Conservation (phyloP, 2,797 vertebrate genomes). For the Discoglossus pictus region DNA sequence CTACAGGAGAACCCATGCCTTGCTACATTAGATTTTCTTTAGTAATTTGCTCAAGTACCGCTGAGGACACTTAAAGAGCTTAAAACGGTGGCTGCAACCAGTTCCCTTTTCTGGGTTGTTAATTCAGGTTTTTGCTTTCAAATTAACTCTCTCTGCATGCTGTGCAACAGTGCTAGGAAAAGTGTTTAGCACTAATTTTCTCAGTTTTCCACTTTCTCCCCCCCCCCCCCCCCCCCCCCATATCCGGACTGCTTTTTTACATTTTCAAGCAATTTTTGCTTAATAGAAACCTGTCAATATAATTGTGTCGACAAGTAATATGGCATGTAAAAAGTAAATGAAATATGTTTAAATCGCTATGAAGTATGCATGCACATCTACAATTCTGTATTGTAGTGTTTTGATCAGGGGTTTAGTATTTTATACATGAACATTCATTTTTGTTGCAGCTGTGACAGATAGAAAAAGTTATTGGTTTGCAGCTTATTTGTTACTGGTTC, state of each 20-base stretch:
- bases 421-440: neutral
- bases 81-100: conserved; percentile 80
- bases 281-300: too few relatives aligned
- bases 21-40: conserved; percentile 87
- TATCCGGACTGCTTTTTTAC: conserved; percentile 61
- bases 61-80: conserved; percentile 85
- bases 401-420: neutral
- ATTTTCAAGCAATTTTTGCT: too few relatives aligned
- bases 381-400: neutral
- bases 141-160: conserved; percentile 77
- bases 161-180: conserved; percentile 69
- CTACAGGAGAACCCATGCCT: conserved; percentile 79
- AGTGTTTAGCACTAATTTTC: conserved; percentile 76
- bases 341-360: too few relatives aligned
- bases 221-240: conserved; percentile 45
- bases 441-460: too few relatives aligned
- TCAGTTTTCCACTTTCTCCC: conserved; percentile 69
- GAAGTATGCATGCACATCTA: too few relatives aligned
- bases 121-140: conserved; percentile 83
- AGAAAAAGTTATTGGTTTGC: too few relatives aligned
- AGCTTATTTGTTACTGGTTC: too few relatives aligned
- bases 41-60: conserved; percentile 87
- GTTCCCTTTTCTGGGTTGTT: conserved; percentile 83
- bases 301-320: too few relatives aligned
- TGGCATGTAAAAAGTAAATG: too few relatives aligned